Evolutionary conservation across 2,113 vertebrate species (phyloP).

Genomic region (Xiphias gladius): DNA sequence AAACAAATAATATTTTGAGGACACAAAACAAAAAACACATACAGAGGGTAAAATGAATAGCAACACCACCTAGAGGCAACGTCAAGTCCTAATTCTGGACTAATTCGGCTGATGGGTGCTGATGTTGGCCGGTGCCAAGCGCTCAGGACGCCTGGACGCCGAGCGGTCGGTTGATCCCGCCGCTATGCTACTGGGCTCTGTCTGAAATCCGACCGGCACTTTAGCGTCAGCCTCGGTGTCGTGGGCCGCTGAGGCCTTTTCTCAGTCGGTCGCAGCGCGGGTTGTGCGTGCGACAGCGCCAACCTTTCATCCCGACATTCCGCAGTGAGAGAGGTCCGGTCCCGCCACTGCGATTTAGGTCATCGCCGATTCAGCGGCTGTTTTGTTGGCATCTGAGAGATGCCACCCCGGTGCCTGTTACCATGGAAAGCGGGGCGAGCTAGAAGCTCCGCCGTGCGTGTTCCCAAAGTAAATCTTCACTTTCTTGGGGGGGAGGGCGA

Average conservation of each 20-base stretch:
- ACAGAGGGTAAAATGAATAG: too few species aligned
- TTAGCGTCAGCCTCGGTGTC: not conserved
- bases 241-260: not conserved
- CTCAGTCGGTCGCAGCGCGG: slow-evolving; percentile 1
- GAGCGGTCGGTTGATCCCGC: slow-evolving; percentile 1
- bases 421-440: slow-evolving; percentile 75
- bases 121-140: not conserved
- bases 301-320: slow-evolving; percentile 69
- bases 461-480: slow-evolving; percentile 81
- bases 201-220: slow-evolving; percentile 6
- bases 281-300: slow-evolving; percentile 50
- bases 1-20: not conserved
- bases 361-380: slow-evolving; percentile 75
- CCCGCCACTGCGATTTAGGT: slow-evolving; percentile 77
- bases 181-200: not conserved
- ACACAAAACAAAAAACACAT: not conserved
- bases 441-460: slow-evolving; percentile 76
- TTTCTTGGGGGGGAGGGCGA: slow-evolving; percentile 38
- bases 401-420: slow-evolving; percentile 83
- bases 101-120: not conserved
- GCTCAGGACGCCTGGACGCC: not conserved
- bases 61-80: not conserved
- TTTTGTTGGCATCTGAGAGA: slow-evolving; percentile 75
- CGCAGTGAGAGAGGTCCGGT: slow-evolving; percentile 73
- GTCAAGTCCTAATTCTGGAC: not conserved